Evolutionary conservation across 2,888 invertebrate species (phyloP), one percentile per base, ranked within the genome.

Genomic region (Drosophila mercatorum): DNA sequence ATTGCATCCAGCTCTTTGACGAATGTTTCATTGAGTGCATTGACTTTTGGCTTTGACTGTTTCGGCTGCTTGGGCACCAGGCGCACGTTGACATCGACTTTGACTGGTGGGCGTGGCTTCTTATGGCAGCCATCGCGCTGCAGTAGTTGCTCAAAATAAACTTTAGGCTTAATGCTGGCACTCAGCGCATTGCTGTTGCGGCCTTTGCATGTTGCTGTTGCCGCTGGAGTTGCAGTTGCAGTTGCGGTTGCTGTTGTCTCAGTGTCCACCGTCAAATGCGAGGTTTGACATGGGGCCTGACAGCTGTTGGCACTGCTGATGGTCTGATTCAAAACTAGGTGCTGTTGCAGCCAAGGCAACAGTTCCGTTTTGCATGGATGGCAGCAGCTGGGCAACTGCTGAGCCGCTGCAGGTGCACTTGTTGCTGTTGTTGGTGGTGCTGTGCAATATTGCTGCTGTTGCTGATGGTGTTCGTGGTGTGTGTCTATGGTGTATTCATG

Each of bases 11-110:
- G 36, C 55, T 86, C 86, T 51, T 87, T 74, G 7, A 89, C 78
- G 51, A 86, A 89, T 5, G 77, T 86, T 22, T 89, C 82, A 36
- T 89, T 84, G 0, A 89, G 60, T 14, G 31, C 66, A 12, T 17
- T 67, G 53, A 58, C 67, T 72, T 73, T 78, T 10, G 65, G 40
- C 60, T 68, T 73, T 1, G 69, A 53, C 74, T 44, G 44, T 12
- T 57, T 57, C 14, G 43, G 2, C 26, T 43, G 44, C 75, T 95
- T 95, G 73, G 96, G 95, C 92, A 96, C 94, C 92, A 96, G 93
- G 92, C 96, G 95, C 75, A 96, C 95, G 92, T 95, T 96, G 89
- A 96, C 95, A 92, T 96, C 96, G 93, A 96, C 95, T 94, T 96
- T 96, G 83, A 96, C 95, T 61, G 96, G 96, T 93, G 83, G 82